Conservation (phyloP, 1,140 invertebrate species). For the Anastatus disparis region DNA sequence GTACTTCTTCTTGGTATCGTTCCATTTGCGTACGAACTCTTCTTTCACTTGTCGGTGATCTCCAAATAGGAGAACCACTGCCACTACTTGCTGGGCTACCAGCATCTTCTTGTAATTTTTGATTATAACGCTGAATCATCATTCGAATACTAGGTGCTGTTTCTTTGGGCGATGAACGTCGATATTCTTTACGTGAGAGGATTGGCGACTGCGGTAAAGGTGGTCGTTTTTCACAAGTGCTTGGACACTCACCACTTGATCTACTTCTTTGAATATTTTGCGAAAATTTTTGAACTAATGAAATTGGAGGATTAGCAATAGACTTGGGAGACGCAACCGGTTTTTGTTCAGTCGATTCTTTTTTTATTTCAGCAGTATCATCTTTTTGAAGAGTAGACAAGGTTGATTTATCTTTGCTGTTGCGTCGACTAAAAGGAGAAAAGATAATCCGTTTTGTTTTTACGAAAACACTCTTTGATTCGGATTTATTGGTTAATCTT, state of each 20-base stretch:
- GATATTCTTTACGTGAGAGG: slow-evolving; percentile 65
- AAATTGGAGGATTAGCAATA: background rate
- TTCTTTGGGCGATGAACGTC: slow-evolving; percentile 64
- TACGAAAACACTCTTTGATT: slow-evolving; percentile 71
- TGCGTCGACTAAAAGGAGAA: slow-evolving; percentile 72
- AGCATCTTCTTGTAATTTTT: slow-evolving; percentile 67
- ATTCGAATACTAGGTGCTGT: slow-evolving; percentile 74
- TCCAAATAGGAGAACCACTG: slow-evolving; percentile 70
- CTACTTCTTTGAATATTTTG: slow-evolving; percentile 15
- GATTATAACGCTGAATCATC: slow-evolving; percentile 76
- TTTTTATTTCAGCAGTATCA: slow-evolving; percentile 5
- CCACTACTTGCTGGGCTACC: slow-evolving; percentile 67
- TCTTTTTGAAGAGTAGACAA: background rate
- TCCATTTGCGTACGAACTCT: slow-evolving; percentile 69
- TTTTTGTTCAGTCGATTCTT: background rate
- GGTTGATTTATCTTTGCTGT: slow-evolving; percentile 45
- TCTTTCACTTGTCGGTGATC: slow-evolving; percentile 70
- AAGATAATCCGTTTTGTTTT: slow-evolving; percentile 83
- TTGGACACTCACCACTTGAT: slow-evolving; percentile 18
- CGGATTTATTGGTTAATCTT: slow-evolving; percentile 36
- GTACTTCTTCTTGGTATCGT: slow-evolving; percentile 68
- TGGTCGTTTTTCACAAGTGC: slow-evolving; percentile 51
- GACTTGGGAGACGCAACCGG: no score
- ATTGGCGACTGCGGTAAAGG: slow-evolving; percentile 70
- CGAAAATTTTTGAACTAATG: background rate